Evolutionary conservation across 1,140 invertebrate species (phyloP).

Genomic region (Chrysopa pallens): DNA sequence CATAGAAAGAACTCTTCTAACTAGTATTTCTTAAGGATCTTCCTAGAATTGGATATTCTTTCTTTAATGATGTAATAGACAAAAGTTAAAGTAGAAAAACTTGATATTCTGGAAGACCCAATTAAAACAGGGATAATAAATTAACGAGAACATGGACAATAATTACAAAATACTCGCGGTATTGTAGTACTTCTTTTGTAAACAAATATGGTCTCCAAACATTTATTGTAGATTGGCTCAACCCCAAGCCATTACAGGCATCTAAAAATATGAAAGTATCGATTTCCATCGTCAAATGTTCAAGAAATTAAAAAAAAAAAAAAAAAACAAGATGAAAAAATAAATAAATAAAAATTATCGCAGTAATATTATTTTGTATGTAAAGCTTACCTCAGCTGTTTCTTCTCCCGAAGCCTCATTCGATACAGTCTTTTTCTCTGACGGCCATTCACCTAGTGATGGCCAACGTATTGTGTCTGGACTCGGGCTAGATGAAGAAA

Average conservation of each 20-base stretch:
- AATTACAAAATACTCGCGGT: no score
- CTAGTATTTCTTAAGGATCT: no score
- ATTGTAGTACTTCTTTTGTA: no score
- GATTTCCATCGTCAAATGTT: constrained; percentile 1
- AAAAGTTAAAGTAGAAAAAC: no score
- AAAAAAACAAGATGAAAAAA: neutral
- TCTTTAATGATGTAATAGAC: no score
- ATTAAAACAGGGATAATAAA: no score
- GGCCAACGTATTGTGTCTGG: constrained; percentile 17
- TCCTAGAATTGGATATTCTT: no score
- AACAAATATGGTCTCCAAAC: no score
- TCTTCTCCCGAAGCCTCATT: constrained; percentile 20
- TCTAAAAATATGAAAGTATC: constrained; percentile 4
- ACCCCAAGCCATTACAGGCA: constrained; percentile 1
- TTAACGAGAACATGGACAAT: no score
- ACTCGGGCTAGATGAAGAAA: constrained; percentile 19
- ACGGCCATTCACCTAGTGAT: constrained; percentile 13
- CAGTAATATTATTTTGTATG: neutral
- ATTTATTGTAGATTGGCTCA: neutral
- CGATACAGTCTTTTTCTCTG: constrained; percentile 12
- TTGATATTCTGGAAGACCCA: no score
- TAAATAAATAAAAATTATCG: neutral
- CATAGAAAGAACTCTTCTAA: no score
- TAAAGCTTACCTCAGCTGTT: constrained; percentile 18
- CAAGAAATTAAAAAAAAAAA: neutral